Conservation (phyloP, 2,888 invertebrate species). For the Chirona hameri region DNA sequence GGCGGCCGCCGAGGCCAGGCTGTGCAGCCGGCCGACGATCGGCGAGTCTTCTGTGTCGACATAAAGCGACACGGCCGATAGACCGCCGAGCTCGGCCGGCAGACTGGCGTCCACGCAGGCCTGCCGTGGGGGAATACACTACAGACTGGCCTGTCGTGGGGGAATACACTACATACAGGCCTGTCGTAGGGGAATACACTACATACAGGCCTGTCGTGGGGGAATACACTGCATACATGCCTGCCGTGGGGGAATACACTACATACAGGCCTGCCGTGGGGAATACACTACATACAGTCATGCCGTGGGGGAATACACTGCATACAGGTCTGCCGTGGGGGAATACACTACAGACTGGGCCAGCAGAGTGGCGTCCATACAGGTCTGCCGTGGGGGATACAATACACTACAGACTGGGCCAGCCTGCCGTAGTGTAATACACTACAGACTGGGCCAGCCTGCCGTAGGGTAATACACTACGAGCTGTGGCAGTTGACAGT, state of each 20-base stretch:
- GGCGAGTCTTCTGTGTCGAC: constrained; percentile 39
- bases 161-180: too few relatives aligned
- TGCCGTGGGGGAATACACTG: not conserved
- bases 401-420: too few relatives aligned
- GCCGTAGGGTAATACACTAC: too few relatives aligned
- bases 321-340: constrained; percentile 1
- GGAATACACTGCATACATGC: constrained; percentile 8
- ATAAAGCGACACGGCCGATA: constrained; percentile 12
- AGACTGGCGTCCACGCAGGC: constrained; percentile 31
- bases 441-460: too few relatives aligned
- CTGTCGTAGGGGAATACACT: not conserved
- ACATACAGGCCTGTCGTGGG: not conserved
- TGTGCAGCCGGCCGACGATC: constrained; percentile 43
- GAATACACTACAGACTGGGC: too few relatives aligned
- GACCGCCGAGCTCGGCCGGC: constrained; percentile 30
- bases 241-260: not conserved
- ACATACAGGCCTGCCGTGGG: not conserved
- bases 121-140: not conserved
- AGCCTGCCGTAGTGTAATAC: too few relatives aligned
- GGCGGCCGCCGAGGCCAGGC: constrained; percentile 33
- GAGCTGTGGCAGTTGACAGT: too few relatives aligned
- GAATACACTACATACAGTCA: not conserved
- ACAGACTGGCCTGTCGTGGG: not conserved
- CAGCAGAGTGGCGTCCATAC: too few relatives aligned
- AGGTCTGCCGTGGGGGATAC: too few relatives aligned